Base-by-base conservation (phyloP, 2,888 invertebrate genomes). In the Zygaena filipendulae region DNA sequence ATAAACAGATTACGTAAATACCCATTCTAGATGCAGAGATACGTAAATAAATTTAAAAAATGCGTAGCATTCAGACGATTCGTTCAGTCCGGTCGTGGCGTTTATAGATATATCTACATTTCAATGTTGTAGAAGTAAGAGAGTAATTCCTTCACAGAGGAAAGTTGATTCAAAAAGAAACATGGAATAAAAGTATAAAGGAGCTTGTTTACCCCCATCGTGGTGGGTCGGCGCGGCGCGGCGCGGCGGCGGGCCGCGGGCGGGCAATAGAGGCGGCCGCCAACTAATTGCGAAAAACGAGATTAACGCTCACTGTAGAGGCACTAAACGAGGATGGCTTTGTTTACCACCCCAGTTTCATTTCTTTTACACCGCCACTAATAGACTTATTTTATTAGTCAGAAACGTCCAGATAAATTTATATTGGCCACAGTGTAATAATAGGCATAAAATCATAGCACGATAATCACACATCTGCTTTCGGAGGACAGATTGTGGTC, bases 271-370 rank as follows among this genome's bases (percentile, higher is more conserved):
- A 60, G 50, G 59, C 59, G 52, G 58, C 58, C 56, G 60, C 56
- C 57, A 55, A 67, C 69, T 71, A 71, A 75, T 72, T 70, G 71
- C 63, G 62, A 64, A 62, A 68, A 74, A 74, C 68, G 56, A 69
- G 71, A 74, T 74, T 72, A 74, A 69, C 70, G 64, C 67, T 56
- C 59, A 59, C 59, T 52, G 59, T 58, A 62, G 52, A 58, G 55
- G 55, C 62, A 64, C 60, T 68, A 64, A 68, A 68, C 59, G 55
- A 52, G 56, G 59, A 61, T 58, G 59, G 52, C 59, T 58, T 53
- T 61, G 59, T 64, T 66, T 62, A 60, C 63, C 61, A 50, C 58
- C 58, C 52, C 51, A 38, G 56, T 53, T 58, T 56, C 53, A 53
- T 64, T 62, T 52, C 56, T 61, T 63, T 64, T 64, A 66, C 59